A percentile compares a stretch with the other conserved stretches of the same genome.
Conservation (phyloP, 2,797 vertebrate species). For the Triplophysa bombifrons region DNA sequence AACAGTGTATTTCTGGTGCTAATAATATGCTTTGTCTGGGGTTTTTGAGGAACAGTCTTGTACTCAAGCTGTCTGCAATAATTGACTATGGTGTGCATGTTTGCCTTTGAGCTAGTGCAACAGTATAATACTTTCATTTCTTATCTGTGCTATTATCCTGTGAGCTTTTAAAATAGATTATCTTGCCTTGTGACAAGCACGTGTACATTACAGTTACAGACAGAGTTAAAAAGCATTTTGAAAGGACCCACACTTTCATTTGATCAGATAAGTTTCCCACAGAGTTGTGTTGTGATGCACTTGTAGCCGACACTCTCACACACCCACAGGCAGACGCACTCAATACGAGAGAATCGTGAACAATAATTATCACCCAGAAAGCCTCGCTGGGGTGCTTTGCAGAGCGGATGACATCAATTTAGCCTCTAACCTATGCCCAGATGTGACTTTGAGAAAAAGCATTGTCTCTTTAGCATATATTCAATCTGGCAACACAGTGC, state of each 20-base stretch:
- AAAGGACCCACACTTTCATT: background rate
- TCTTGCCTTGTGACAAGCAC: slow-evolving; percentile 1
- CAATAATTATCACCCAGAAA: slow-evolving; percentile 2
- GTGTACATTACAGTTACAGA: background rate
- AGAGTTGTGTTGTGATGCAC: background rate
- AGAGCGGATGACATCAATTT: slow-evolving; percentile 26
- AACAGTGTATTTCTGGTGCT: slow-evolving; percentile 31
- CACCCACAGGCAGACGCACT: background rate
- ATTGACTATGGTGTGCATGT: slow-evolving; percentile 31
- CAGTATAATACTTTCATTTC: slow-evolving; percentile 19
- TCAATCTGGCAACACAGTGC: slow-evolving; percentile 27
- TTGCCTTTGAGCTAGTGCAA: slow-evolving; percentile 17
- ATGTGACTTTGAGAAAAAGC: slow-evolving; percentile 41
- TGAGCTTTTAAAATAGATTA: slow-evolving; percentile 4
- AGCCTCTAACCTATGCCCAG: slow-evolving; percentile 31
- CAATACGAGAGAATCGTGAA: background rate
- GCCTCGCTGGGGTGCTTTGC: slow-evolving; percentile 3
- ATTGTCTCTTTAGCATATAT: slow-evolving; percentile 39
- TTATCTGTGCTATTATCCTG: slow-evolving; percentile 31
- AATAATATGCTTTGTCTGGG: slow-evolving; percentile 23
- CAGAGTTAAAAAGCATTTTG: background rate
- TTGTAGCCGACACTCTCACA: background rate
- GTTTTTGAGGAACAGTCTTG: slow-evolving; percentile 33
- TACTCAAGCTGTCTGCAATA: slow-evolving; percentile 26
- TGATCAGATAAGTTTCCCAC: slow-evolving; percentile 16